These are phyloP conservation scores for Pasiphila rectangulata DNA, from an alignment of 2,888 invertebrate species.

Conservation along the genomic window DNA sequence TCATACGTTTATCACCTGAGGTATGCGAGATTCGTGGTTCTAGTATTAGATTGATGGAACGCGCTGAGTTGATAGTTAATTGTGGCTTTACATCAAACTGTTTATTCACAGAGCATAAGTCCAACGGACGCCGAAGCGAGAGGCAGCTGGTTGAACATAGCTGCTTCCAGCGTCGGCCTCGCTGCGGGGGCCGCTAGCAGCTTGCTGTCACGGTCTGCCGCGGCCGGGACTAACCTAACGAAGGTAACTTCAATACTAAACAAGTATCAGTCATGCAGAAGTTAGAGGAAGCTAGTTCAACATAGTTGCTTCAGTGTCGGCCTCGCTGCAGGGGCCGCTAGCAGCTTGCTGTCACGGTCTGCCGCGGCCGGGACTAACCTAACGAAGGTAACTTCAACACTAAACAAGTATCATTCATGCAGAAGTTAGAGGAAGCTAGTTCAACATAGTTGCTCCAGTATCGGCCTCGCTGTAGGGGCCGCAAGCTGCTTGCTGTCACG, in stretches of 20 bases:
- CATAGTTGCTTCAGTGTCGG: slow-evolving; percentile 79
- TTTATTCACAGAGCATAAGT: slow-evolving; percentile 61
- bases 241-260: slow-evolving; percentile 59
- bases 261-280: too few species aligned
- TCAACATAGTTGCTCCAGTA: slow-evolving; percentile 79
- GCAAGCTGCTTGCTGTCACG: slow-evolving; percentile 68
- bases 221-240: slow-evolving; percentile 72
- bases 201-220: slow-evolving; percentile 67
- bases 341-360: slow-evolving; percentile 64
- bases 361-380: slow-evolving; percentile 73
- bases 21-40: too few species aligned
- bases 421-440: slow-evolving; percentile 81
- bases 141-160: slow-evolving; percentile 82
- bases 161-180: slow-evolving; percentile 78
- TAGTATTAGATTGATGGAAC: too few species aligned
- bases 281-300: slow-evolving; percentile 82
- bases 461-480: slow-evolving; percentile 79
- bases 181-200: slow-evolving; percentile 77
- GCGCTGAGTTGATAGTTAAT: too few species aligned
- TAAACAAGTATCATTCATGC: too few species aligned
- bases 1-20: too few species aligned
- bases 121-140: slow-evolving; percentile 78
- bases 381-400: slow-evolving; percentile 61
- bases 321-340: slow-evolving; percentile 77
- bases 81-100: background rate